Conservation (phyloP, 2,113 vertebrate genomes). For the Ptilorrhoa leucosticta region DNA sequence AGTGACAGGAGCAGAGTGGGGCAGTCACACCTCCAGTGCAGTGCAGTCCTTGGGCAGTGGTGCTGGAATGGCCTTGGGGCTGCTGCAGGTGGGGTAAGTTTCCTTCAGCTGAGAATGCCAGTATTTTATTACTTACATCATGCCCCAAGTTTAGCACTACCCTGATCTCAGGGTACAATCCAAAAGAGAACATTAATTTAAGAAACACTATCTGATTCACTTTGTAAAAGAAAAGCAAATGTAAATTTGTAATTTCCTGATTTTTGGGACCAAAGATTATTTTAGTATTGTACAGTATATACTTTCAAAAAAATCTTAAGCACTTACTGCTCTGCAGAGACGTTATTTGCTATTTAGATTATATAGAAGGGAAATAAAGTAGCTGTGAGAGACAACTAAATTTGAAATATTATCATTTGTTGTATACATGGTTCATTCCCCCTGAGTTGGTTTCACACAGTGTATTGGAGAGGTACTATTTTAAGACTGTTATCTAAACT, state of each 20-base stretch:
- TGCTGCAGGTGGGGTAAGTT: not conserved
- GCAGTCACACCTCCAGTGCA: not conserved
- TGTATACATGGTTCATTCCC: not conserved
- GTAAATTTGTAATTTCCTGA: not conserved
- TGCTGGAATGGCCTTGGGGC: not conserved
- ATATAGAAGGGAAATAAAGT: not conserved
- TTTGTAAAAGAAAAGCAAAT: not conserved
- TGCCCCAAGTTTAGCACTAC: not conserved
- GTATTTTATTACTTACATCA: not conserved
- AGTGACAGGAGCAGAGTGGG: not conserved
- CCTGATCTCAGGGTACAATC: not conserved
- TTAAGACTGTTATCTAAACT: not conserved
- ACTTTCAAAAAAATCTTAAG: not conserved
- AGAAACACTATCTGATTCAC: not conserved
- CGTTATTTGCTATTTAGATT: not conserved
- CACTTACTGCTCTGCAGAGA: not conserved
- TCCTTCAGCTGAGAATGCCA: not conserved
- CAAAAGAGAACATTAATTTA: not conserved
- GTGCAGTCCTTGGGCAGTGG: not conserved
- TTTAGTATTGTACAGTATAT: conserved; percentile 21
- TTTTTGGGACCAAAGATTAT: conserved; percentile 31
- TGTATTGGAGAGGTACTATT: not conserved
- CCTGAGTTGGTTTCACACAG: not conserved
- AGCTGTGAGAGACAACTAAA: not conserved
- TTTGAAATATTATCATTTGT: not conserved